Evolutionary conservation across 23 tunicate genomes (phyloP).

Genomic region (Oikopleura dioica): DNA sequence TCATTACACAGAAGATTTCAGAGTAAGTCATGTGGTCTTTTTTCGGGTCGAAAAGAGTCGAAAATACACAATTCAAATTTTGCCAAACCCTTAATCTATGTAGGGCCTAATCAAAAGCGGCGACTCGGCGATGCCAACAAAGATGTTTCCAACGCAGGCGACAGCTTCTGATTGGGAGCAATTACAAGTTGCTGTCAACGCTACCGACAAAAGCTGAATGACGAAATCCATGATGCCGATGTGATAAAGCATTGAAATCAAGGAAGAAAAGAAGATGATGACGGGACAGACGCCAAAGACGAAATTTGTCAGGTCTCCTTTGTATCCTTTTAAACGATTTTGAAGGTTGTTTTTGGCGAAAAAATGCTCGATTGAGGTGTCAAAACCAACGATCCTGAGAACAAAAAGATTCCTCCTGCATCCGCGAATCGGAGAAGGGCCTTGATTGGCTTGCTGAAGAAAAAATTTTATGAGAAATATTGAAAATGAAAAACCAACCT

Average conservation of each 20-base stretch:
- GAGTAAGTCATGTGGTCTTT: constrained; percentile 15
- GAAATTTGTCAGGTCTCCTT: neutral
- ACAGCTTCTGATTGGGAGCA: neutral
- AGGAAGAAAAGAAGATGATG: constrained; percentile 18
- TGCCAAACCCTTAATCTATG: too few relatives aligned
- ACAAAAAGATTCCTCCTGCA: constrained; percentile 17
- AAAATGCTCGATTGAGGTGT: neutral
- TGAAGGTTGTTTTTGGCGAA: neutral
- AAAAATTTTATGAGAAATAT: too few relatives aligned
- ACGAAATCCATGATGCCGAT: constrained; percentile 20
- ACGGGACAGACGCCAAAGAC: constrained; percentile 19
- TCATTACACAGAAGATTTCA: constrained; percentile 22
- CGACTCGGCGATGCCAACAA: constrained; percentile 20
- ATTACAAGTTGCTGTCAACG: neutral
- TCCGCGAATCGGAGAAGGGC: constrained; percentile 14
- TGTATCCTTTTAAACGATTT: neutral
- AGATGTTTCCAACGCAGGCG: constrained; percentile 17
- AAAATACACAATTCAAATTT: too few relatives aligned
- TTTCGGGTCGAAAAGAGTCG: too few relatives aligned
- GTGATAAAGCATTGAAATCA: constrained; percentile 17
- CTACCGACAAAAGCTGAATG: constrained; percentile 4
- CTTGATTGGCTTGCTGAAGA: constrained; percentile 8
- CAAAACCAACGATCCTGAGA: neutral
- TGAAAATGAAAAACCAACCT: too few relatives aligned
- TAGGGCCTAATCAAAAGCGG: constrained; percentile 22